phyloP scores from a whole-genome alignment of 2,888 invertebrate species.

The Cheilosia grossa region DNA sequence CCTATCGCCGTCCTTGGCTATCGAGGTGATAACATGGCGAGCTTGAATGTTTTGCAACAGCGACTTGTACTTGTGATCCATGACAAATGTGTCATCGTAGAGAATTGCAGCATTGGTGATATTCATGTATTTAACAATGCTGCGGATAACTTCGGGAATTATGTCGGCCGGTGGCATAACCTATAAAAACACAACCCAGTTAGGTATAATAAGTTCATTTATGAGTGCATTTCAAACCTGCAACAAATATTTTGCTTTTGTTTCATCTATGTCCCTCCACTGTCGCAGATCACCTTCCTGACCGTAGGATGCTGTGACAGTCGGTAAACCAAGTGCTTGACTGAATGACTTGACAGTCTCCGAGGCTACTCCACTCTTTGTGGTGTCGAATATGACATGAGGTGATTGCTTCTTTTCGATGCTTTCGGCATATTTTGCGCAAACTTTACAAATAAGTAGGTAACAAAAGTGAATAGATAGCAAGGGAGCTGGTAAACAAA shows the following conservation, averaged over 20 bases:
- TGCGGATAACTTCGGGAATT: constrained; percentile 91
- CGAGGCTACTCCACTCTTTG: constrained; percentile 91
- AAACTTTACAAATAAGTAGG: constrained; percentile 84
- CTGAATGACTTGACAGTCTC: constrained; percentile 94
- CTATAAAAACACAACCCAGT: constrained; percentile 33
- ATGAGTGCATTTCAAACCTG: constrained; percentile 83
- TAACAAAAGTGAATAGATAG: background rate
- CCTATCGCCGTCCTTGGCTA: constrained; percentile 84
- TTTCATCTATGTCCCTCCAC: constrained; percentile 89
- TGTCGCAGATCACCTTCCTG: constrained; percentile 92
- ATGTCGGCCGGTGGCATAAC: constrained; percentile 91
- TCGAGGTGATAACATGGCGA: constrained; percentile 91
- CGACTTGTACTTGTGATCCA: constrained; percentile 97
- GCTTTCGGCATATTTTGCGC: constrained; percentile 88
- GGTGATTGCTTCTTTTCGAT: constrained; percentile 87
- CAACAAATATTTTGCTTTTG: constrained; percentile 89
- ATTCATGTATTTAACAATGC: constrained; percentile 91
- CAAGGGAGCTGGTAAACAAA: background rate
- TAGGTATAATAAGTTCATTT: background rate
- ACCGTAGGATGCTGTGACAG: constrained; percentile 93
- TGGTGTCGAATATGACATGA: constrained; percentile 92
- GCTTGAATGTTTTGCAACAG: constrained; percentile 95
- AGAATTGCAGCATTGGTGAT: constrained; percentile 96
- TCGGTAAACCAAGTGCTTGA: constrained; percentile 91
- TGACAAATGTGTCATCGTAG: constrained; percentile 94